Percentiles rank a stretch among this genome's conserved stretches.
These are phyloP conservation scores for Intellagama lesueurii DNA, from an alignment of 2,797 vertebrate genomes.

Conservation along the genomic window DNA sequence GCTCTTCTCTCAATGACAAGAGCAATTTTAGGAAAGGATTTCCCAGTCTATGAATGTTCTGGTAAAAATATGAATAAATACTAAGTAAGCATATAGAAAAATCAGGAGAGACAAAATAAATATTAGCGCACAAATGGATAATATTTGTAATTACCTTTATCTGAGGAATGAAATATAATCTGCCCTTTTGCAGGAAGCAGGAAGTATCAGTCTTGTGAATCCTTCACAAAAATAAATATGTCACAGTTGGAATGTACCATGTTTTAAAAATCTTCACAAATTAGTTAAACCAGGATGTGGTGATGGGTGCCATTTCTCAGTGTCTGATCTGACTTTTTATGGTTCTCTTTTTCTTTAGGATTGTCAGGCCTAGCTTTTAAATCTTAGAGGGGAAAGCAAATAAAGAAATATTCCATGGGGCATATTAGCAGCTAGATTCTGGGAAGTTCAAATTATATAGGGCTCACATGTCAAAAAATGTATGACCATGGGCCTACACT, in stretches of 20 bases:
- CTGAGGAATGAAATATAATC: background rate
- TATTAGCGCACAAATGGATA: background rate
- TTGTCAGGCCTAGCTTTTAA: background rate
- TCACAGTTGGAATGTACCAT: background rate
- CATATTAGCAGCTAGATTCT: background rate
- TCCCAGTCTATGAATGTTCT: background rate
- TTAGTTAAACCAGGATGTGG: background rate
- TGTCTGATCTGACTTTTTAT: background rate
- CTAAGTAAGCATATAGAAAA: background rate
- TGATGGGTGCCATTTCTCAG: background rate
- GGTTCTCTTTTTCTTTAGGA: background rate
- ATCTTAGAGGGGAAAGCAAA: background rate
- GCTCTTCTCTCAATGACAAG: no score
- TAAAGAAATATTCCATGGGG: background rate
- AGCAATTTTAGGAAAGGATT: background rate
- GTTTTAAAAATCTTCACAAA: background rate
- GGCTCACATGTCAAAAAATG: background rate
- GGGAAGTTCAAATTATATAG: no score
- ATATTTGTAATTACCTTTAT: background rate
- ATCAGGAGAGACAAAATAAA: background rate
- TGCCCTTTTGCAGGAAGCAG: background rate
- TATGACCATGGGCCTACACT: background rate
- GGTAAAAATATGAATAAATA: background rate
- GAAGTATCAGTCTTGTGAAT: background rate
- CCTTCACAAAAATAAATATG: background rate